A percentile compares a stretch with the other conserved stretches of the same genome.
phyloP scores from a whole-genome alignment of 2,888 invertebrate genomes.

The Lasius fuliginosus region DNA sequence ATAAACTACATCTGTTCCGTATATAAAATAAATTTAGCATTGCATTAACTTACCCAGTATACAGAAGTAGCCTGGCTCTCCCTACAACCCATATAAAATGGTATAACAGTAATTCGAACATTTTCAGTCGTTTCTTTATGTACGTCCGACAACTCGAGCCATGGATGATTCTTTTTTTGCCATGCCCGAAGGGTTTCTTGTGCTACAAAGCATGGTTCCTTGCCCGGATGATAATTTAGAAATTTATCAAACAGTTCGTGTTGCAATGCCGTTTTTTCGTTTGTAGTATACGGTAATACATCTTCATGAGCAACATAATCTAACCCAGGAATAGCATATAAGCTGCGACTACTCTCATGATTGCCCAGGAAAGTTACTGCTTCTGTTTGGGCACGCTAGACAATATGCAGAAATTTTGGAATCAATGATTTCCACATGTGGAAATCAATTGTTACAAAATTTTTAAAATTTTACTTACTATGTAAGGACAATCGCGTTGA shows the following conservation, averaged over 20 bases:
- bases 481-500: conserved; percentile 98
- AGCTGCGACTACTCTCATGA: conserved; percentile 97
- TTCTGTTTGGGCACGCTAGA: conserved; percentile 98
- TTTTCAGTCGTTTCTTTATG: conserved; percentile 99
- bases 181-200: conserved; percentile 97
- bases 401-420: conserved; percentile 21
- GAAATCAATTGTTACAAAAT: neutral
- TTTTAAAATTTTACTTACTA: conserved; percentile 89
- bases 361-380: conserved; percentile 99
- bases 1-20: neutral
- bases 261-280: conserved; percentile 95
- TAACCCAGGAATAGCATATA: conserved; percentile 98
- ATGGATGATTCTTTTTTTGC: conserved; percentile 99
- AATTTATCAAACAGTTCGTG: conserved; percentile 99
- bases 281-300: conserved; percentile 96
- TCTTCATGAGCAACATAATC: conserved; percentile 99
- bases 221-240: conserved; percentile 92
- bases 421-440: neutral
- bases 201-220: conserved; percentile 95
- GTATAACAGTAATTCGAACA: conserved; percentile 98
- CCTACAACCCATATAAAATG: conserved; percentile 98
- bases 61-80: conserved; percentile 96
- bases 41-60: conserved; percentile 91
- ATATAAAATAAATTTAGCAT: neutral
- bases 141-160: conserved; percentile 98